phyloP scores from a whole-genome alignment of 2,797 vertebrate species.

The Buphagus erythrorhynchus region DNA sequence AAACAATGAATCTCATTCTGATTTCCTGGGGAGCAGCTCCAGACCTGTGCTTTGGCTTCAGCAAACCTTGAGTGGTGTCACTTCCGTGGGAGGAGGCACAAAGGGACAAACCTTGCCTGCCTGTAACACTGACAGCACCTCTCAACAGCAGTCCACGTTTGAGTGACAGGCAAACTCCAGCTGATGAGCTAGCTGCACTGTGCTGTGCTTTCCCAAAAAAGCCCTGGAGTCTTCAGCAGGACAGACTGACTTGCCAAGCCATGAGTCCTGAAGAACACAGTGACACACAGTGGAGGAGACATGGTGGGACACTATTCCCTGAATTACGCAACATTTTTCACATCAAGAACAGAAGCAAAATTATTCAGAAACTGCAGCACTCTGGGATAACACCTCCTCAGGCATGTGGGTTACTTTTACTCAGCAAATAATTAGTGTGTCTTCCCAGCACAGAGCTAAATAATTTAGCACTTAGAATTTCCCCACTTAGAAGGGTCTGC shows the following conservation, averaged over 20 bases:
- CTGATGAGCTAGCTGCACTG: background rate
- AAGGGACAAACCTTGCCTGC: background rate
- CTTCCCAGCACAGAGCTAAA: background rate
- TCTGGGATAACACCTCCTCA: background rate
- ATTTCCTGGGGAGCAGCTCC: background rate
- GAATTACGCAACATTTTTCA: background rate
- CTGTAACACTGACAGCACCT: background rate
- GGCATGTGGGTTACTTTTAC: background rate
- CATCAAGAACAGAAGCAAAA: background rate
- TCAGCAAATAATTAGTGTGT: background rate
- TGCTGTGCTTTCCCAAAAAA: background rate
- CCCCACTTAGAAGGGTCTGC: background rate
- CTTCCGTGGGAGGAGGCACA: background rate
- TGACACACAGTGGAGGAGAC: background rate
- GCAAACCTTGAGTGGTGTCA: background rate
- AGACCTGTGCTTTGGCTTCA: background rate
- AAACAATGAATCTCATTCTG: background rate
- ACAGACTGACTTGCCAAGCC: background rate
- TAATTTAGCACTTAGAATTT: background rate
- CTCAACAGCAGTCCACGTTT: background rate
- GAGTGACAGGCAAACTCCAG: background rate
- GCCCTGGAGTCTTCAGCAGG: background rate
- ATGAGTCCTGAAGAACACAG: background rate
- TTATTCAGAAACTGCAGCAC: background rate
- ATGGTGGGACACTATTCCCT: background rate